Conservation (phyloP, 2,113 vertebrate genomes). For the Toxostoma redivivum region DNA sequence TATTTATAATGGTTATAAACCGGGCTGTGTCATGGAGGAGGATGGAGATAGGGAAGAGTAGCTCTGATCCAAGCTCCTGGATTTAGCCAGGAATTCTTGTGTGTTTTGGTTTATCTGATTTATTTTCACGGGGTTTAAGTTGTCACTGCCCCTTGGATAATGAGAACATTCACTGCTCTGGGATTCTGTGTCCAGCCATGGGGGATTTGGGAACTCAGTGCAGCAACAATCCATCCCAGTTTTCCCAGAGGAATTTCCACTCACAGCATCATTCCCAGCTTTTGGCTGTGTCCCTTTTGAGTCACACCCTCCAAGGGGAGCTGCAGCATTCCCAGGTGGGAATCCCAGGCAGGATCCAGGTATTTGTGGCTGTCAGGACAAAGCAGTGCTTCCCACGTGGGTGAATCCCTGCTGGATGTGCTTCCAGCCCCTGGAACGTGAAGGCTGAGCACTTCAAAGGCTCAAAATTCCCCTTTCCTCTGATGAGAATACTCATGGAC, state of each 20-base stretch:
- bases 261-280: not conserved
- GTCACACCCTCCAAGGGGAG: not conserved
- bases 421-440: not conserved
- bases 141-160: not conserved
- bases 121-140: not conserved
- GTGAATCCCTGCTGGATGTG: not conserved
- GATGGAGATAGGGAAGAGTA: not conserved
- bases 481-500: not conserved
- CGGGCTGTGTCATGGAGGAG: not conserved
- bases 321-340: not conserved
- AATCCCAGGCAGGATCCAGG: not conserved
- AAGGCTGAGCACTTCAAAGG: not conserved
- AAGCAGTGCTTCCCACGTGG: not conserved
- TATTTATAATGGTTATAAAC: fast-evolving
- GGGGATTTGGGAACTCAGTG: not conserved
- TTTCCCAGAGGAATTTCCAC: not conserved
- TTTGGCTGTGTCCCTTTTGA: not conserved
- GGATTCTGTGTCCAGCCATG: not conserved
- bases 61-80: not conserved
- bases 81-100: not conserved
- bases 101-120: not conserved
- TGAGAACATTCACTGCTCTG: not conserved
- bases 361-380: not conserved
- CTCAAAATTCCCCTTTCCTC: not conserved
- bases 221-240: not conserved